These are phyloP conservation scores for Leptinotarsa tumamoca DNA, from an alignment of 2,888 invertebrate genomes.

Conservation along the genomic window DNA sequence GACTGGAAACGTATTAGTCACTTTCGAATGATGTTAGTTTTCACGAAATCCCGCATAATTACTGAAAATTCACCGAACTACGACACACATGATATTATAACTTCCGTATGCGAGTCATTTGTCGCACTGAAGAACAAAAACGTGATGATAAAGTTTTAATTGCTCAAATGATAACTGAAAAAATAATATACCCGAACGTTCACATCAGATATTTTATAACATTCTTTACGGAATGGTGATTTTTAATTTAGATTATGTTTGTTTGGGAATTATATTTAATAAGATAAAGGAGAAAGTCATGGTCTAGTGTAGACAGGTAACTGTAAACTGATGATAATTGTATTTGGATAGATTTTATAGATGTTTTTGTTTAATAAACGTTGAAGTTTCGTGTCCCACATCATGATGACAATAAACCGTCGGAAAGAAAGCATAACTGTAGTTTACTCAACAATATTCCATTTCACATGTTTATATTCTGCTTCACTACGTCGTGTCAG, in stretches of 20 bases:
- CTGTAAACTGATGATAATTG: slow-evolving; percentile 43
- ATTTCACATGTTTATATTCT: neutral
- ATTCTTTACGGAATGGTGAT: slow-evolving; percentile 42
- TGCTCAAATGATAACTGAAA: slow-evolving; percentile 42
- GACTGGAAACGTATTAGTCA: neutral
- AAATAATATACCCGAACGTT: slow-evolving; percentile 46
- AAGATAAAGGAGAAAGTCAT: slow-evolving; percentile 48
- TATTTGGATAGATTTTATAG: slow-evolving; percentile 42
- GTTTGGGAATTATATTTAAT: slow-evolving; percentile 41
- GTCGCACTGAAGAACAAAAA: slow-evolving; percentile 39
- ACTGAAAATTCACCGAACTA: slow-evolving; percentile 1
- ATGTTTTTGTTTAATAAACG: slow-evolving; percentile 37
- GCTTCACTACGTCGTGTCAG: neutral
- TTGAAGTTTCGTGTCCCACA: slow-evolving; percentile 30
- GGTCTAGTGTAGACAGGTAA: slow-evolving; percentile 44
- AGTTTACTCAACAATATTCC: slow-evolving; percentile 2
- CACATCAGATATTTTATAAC: slow-evolving; percentile 41
- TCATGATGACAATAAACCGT: slow-evolving; percentile 14
- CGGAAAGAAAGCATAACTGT: neutral
- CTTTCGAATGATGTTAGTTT: neutral
- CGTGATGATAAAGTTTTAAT: slow-evolving; percentile 49
- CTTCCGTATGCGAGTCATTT: slow-evolving; percentile 26
- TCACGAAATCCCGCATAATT: neutral
- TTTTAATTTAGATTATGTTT: slow-evolving; percentile 47
- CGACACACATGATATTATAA: slow-evolving; percentile 10